Evolutionary conservation across 2,113 vertebrate genomes (phyloP), one percentile per base, ranked within the genome.

Genomic region (Pelmatolapia mariae): DNA sequence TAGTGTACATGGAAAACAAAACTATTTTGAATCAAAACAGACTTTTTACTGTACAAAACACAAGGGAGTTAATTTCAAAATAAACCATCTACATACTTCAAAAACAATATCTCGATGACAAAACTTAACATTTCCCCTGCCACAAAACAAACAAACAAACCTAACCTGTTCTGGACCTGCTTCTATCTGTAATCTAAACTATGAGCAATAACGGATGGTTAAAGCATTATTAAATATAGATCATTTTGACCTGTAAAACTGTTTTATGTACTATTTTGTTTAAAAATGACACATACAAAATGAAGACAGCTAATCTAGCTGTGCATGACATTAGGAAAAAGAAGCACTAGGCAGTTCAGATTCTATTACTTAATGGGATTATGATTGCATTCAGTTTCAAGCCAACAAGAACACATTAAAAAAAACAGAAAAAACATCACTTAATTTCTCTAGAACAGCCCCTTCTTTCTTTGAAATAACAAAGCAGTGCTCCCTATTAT

Each of bases 1-100:
- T 22, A 3, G 10, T 19, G 13, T 82, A 38, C 4, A 22, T 66
- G 33, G 33, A 90, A 6, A 87, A 90, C 13, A 87, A 87, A 85
- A 76, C 29, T 3, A 56, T 85, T 91, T 81, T 92, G 16, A 89
- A 83, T 93, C 89, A 92, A 96, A 96, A 92, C 90, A 81, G 86
- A 89, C 56, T 95, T 94, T 95, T 95, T 95, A 93, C 90, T 95
- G 95, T 96, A 96, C 93, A 96, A 96, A 96, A 96, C 91, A 93
- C 79, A 92, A 53, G 87, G 82, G 81, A 90, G 78, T 90, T 89
- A 93, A 82, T 94, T 94, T 92, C 86, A 94, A 96, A 96, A 95
- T 76, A 79, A 92, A 93, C 81, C 2, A 8, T 87, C 87, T 88
- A 92, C 90, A 95, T 89, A 94, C 61, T 87, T 89, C n/a, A 87